phyloP scores from a whole-genome alignment of 2,888 invertebrate genomes.

The Dusona sp. region DNA sequence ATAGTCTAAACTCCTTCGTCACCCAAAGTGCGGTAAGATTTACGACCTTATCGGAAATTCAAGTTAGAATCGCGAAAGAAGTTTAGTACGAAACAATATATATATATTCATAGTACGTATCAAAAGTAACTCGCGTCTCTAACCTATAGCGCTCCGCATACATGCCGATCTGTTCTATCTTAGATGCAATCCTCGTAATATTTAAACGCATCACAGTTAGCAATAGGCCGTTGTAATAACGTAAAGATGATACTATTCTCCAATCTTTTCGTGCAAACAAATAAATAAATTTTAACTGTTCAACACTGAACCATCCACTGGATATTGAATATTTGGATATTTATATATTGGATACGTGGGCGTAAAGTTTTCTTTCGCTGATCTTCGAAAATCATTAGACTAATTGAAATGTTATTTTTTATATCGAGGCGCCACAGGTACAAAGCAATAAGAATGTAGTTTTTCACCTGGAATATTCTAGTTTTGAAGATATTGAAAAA shows the following conservation, averaged over 20 bases:
- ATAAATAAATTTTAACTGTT: neutral
- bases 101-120: neutral
- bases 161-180: conserved; percentile 8
- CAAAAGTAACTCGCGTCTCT: conserved; percentile 35
- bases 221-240: neutral
- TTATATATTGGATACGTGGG: no score
- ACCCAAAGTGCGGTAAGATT: no score
- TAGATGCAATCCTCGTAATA: conserved; percentile 6
- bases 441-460: no score
- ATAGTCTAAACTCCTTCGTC: no score
- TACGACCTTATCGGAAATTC: no score
- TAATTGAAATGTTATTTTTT: neutral
- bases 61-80: no score
- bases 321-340: no score
- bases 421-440: neutral
- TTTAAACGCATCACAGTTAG: neutral
- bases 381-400: neutral
- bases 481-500: no score
- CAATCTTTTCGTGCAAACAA: neutral
- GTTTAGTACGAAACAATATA: no score
- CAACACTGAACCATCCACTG: neutral
- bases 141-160: conserved; percentile 7
- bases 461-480: no score
- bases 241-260: neutral
- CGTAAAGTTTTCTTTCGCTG: neutral